These are phyloP conservation scores for Anastatus disparis DNA, from an alignment of 1,140 invertebrate genomes.

Conservation along the genomic window DNA sequence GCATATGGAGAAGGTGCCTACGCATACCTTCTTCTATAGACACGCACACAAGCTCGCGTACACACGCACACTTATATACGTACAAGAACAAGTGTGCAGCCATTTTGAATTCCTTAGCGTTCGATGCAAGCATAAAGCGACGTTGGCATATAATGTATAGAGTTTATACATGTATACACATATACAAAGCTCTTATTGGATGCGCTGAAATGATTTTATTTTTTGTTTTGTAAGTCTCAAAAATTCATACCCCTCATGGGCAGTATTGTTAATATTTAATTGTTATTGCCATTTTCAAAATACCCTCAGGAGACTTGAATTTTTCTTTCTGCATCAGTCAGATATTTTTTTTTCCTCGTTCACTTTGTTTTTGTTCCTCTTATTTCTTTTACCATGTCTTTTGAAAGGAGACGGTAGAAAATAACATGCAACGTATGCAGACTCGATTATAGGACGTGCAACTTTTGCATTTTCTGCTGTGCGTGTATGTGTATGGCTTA, in stretches of 20 bases:
- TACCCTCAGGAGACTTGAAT: not conserved
- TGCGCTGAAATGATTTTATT: constrained; percentile 53
- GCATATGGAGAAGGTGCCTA: constrained; percentile 33
- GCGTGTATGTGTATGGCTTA: too few species aligned
- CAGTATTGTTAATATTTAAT: constrained; percentile 65
- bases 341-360: too few species aligned
- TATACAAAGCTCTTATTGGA: too few species aligned
- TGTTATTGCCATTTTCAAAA: constrained; percentile 48
- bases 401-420: too few species aligned
- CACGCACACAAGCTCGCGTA: not conserved
- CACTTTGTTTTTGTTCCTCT: too few species aligned
- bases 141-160: too few species aligned
- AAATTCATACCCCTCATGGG: constrained; percentile 46
- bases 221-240: constrained; percentile 63
- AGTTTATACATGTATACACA: too few species aligned
- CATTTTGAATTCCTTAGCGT: constrained; percentile 65
- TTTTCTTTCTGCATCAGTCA: not conserved
- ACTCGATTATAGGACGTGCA: too few species aligned
- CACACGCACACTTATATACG: constrained; percentile 29
- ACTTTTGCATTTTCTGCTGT: not conserved
- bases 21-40: constrained; percentile 34
- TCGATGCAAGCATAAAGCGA: constrained; percentile 20
- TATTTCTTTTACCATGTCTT: too few species aligned
- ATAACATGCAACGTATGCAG: too few species aligned
- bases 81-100: constrained; percentile 52